Conservation (phyloP, 2,797 vertebrate genomes). For the Hydrophis major region DNA sequence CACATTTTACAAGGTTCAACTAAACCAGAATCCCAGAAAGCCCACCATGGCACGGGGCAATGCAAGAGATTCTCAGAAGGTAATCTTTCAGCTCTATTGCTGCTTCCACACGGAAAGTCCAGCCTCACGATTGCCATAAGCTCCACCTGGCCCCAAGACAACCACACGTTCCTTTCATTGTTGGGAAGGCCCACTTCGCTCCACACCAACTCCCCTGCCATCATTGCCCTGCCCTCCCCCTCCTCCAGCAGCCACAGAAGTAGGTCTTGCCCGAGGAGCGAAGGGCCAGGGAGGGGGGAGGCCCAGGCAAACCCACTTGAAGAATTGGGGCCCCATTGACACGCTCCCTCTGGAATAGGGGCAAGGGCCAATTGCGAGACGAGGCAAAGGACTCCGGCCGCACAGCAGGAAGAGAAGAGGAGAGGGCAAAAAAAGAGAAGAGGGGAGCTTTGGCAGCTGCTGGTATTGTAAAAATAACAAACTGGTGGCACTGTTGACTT, state of each 20-base stretch:
- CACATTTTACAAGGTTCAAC: not conserved
- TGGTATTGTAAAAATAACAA: not conserved
- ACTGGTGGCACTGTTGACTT: not conserved
- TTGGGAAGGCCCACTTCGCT: not conserved
- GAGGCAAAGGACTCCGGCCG: not conserved
- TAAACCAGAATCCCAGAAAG: not conserved
- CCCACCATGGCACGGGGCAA: not conserved
- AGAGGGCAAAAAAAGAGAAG: not conserved
- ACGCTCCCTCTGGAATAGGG: not conserved
- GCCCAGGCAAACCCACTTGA: not conserved
- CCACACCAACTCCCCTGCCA: not conserved
- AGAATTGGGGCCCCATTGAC: not conserved
- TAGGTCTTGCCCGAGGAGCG: not conserved
- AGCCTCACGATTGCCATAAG: not conserved
- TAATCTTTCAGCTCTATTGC: not conserved
- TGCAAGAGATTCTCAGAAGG: not conserved
- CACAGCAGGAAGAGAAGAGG: not conserved
- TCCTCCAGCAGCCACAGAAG: not conserved
- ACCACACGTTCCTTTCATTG: not conserved
- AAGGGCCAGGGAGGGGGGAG: not conserved
- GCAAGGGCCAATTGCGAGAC: not conserved
- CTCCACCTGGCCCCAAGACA: not conserved
- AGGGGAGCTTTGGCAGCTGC: not conserved
- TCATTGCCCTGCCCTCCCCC: not conserved
- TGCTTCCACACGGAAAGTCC: not conserved